Conservation (phyloP, 2,888 invertebrate genomes). For the Leptinotarsa juncta region DNA sequence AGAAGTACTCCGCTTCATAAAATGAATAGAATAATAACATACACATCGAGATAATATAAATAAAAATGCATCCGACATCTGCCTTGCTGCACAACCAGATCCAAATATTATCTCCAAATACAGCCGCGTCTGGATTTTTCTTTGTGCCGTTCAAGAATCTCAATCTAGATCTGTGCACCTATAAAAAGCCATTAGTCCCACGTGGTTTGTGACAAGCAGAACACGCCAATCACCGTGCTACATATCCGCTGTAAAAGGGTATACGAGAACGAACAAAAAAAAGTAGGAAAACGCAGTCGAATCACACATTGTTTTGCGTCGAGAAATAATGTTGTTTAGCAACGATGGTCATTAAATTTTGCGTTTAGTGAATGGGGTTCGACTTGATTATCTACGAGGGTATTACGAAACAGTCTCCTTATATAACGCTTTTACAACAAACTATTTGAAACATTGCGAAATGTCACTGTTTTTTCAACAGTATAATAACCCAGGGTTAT, state of each 20-base stretch:
- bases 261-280: background rate
- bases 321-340: background rate
- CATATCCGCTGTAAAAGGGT: conserved; percentile 13
- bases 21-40: background rate
- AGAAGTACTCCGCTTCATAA: too few relatives aligned
- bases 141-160: background rate
- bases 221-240: conserved; percentile 7
- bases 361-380: background rate
- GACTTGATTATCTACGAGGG: background rate
- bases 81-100: background rate
- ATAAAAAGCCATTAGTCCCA: conserved; percentile 19
- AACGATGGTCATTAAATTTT: background rate
- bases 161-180: conserved; percentile 2
- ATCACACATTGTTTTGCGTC: conserved; percentile 16
- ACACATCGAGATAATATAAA: background rate
- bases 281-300: background rate
- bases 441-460: too few relatives aligned
- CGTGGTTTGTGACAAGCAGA: conserved; percentile 12
- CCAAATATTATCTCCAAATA: conserved; percentile 17
- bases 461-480: too few relatives aligned
- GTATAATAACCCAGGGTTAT: too few relatives aligned
- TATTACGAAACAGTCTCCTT: background rate
- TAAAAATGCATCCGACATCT: conserved; percentile 6
- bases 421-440: too few relatives aligned
- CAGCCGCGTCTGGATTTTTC: conserved; percentile 16